These are phyloP conservation scores for Stegana nigrithorax DNA, from an alignment of 2,888 invertebrate genomes.

Conservation along the genomic window DNA sequence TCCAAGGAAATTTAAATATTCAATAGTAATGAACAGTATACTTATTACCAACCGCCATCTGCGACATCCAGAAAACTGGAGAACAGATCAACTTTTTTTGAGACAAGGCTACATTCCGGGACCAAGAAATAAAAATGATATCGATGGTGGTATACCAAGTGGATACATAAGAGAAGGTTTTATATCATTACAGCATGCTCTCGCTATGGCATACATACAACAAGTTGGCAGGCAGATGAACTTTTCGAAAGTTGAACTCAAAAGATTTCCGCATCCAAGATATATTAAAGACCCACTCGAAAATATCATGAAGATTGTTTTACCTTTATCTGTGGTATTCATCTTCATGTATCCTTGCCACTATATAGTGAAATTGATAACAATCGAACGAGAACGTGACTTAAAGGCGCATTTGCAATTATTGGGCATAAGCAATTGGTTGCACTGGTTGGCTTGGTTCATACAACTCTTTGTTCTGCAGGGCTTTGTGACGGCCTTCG, in stretches of 20 bases:
- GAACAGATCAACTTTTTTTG: constrained; percentile 6
- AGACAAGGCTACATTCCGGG: too few species aligned
- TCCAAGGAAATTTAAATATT: not conserved
- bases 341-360: constrained; percentile 19
- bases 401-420: constrained; percentile 3
- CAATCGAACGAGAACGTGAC: constrained; percentile 16
- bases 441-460: constrained; percentile 27
- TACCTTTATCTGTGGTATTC: constrained; percentile 18
- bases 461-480: constrained; percentile 14
- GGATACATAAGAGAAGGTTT: constrained; percentile 29
- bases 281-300: not conserved
- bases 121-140: not conserved
- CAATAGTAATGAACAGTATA: not conserved
- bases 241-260: constrained; percentile 2
- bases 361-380: constrained; percentile 16
- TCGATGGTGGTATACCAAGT: constrained; percentile 9
- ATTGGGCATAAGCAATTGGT: not conserved
- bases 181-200: constrained; percentile 26
- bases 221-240: not conserved
- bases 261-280: constrained; percentile 14
- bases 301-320: not conserved
- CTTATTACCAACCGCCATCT: not conserved
- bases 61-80: constrained; percentile 5
- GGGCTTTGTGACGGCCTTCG: not conserved
- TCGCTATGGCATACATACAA: constrained; percentile 23